These are phyloP conservation scores for Crotalus viridis DNA, from an alignment of 2,113 vertebrate genomes.

Conservation along the genomic window DNA sequence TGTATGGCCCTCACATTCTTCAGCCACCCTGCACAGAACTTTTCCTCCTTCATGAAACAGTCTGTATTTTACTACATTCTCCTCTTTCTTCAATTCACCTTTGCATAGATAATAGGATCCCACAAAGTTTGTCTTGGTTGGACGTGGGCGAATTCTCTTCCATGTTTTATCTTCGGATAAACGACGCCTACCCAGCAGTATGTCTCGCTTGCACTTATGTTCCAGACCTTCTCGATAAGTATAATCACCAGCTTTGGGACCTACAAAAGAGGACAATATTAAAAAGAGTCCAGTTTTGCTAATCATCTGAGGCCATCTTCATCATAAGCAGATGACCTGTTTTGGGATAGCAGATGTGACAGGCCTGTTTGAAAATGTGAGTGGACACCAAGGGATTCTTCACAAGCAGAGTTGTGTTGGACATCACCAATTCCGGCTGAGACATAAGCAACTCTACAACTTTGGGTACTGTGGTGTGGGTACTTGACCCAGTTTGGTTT, in stretches of 20 bases:
- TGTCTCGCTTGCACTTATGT: conserved; percentile 84
- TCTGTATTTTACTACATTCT: accelerated
- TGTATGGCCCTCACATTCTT: neutral
- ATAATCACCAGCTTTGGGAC: conserved; percentile 78
- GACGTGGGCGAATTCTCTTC: conserved; percentile 86
- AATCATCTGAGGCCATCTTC: neutral
- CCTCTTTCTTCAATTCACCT: conserved; percentile 69
- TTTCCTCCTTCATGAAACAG: neutral
- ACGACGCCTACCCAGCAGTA: conserved; percentile 81
- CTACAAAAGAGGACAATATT: conserved; percentile 59
- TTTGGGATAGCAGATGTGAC: conserved; percentile 86
- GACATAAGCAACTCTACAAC: conserved; percentile 37
- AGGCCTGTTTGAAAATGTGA: conserved; percentile 90
- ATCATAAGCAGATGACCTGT: conserved; percentile 77
- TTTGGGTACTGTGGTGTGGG: conserved; percentile 49
- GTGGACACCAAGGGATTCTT: conserved; percentile 86
- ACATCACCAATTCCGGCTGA: conserved; percentile 64
- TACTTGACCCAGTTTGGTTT: conserved; percentile 45
- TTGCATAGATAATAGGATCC: conserved; percentile 89
- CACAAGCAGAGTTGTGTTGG: conserved; percentile 85
- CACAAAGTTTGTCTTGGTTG: conserved; percentile 79
- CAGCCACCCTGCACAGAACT: neutral
- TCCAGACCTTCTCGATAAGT: conserved; percentile 82
- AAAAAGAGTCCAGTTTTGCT: neutral
- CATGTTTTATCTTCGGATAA: conserved; percentile 80